Evolutionary conservation across 2,113 vertebrate species (phyloP), one percentile per base, ranked within the genome.

Genomic region (Hemiprocne comata): DNA sequence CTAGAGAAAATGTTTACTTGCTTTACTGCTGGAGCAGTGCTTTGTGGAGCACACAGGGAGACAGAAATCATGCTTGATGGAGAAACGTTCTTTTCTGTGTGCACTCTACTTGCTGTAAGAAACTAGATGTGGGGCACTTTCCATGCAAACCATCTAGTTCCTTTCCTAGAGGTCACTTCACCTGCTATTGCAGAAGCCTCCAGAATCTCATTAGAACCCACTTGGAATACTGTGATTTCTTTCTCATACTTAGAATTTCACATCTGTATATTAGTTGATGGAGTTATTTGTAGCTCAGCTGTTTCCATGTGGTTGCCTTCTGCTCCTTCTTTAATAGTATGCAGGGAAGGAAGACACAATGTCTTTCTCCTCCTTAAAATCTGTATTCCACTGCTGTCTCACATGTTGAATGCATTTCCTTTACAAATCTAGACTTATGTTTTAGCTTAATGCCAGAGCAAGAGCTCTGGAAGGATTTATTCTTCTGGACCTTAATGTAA

Each of bases 401-500:
- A 20, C 87, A 79, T 81, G 48, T 78, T 96, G 94, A 96, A 96
- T 93, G 85, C 51, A 85, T 92, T 97, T 84, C 92, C 83, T 94
- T 93, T 94, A 95, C 96, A 94, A 94, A 94, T 92, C 92, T 77
- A 90, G 94, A 94, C 93, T 96, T 94, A 83, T 66, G 85, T 79
- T 94, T 95, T 90, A 97, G 82, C 91, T 66, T 89, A 94, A 94
- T 93, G 91, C 93, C 92, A 96, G 92, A 96, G 92, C 88, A 95
- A 94, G 89, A 83, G 71, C 79, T 93, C 92, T 70, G 72, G 65
- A 62, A 92, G 88, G 73, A 97, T 97, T 97, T 96, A 95, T 95
- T 95, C 95, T 93, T 89, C 88, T 87, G 95, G 88, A 95, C 70
- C 74, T n/a, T 90, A 85, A 97, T 85, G 81, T 77, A 94, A 93